These are phyloP conservation scores for Corydoras maculifer DNA, from an alignment of 2,113 vertebrate genomes.

Conservation along the genomic window DNA sequence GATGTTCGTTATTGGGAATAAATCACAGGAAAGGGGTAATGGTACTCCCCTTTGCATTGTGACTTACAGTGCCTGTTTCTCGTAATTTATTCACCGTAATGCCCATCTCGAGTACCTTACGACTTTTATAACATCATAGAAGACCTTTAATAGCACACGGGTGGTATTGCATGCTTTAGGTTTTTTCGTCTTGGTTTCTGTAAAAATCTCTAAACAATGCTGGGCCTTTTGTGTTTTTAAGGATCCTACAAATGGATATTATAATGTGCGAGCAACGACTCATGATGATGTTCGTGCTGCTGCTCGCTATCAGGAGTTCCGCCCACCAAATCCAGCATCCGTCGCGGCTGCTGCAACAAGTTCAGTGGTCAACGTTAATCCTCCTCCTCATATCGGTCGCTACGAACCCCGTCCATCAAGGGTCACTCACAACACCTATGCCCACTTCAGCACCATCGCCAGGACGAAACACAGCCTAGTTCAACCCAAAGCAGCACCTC, in stretches of 20 bases:
- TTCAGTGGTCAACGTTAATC: slow-evolving; percentile 41
- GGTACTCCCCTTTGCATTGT: too few species aligned
- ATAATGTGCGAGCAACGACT: slow-evolving; percentile 83
- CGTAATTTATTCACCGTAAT: too few species aligned
- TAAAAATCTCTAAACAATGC: neutral
- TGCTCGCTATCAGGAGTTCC: slow-evolving; percentile 82
- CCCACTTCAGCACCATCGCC: slow-evolving; percentile 83
- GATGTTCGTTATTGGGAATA: too few species aligned
- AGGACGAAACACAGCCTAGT: slow-evolving; percentile 54
- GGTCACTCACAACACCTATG: slow-evolving; percentile 85
- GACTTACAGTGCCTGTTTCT: too few species aligned
- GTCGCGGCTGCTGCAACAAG: slow-evolving; percentile 41
- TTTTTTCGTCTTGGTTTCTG: neutral
- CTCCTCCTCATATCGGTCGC: slow-evolving; percentile 59
- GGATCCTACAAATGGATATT: slow-evolving; percentile 95
- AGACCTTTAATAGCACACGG: too few species aligned
- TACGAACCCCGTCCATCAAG: slow-evolving; percentile 82
- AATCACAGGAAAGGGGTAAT: too few species aligned
- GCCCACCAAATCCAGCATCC: slow-evolving; percentile 56
- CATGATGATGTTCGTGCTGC: slow-evolving; percentile 79
- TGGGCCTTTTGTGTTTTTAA: slow-evolving; percentile 40
- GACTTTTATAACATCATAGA: too few species aligned
- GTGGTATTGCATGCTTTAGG: neutral
- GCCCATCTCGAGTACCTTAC: too few species aligned
- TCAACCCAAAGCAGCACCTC: slow-evolving; percentile 53